Base-by-base conservation (phyloP, 2,797 vertebrate genomes). In the Myripristis murdjan region DNA sequence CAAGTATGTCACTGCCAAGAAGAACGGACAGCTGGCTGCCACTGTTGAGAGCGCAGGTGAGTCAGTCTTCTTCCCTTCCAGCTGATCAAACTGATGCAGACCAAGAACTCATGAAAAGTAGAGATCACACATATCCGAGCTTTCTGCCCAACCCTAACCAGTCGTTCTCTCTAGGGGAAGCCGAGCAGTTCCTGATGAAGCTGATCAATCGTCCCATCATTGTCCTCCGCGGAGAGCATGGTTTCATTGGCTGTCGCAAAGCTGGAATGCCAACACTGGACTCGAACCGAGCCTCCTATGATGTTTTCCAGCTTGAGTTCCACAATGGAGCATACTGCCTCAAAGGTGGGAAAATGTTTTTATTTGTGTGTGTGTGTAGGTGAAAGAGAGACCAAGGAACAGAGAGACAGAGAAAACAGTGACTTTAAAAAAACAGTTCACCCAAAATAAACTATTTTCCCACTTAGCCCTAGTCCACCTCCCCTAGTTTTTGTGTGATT, bases 131-230 rank as follows among this genome's bases (percentile, higher is more conserved):
- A 33, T 18, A 35, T 33, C 26, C n/a, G 52, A 35, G 26, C 26
- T 33, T 35, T 6, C 10, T 31, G 47, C 35, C 15, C 10, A 20
- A 37, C 10, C 1, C 47, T 68, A 28, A 70, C 31, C 23, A 57
- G 10, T 35, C 63, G 28, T 47, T 82, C 43, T 31, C 1, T 0
- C 0, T 72, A 99, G 98, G 95, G 0, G 97, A 98, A 74, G 94
- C 95, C 0, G 98, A 99, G 77, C 92, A 95, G 59, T 98, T 99
- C 16, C 89, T 98, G 83, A 95, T 99, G 96, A 99, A 98, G 88
- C 95, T 99, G 49, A 99, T 99, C 82, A 99, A 99, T 88, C 93
- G 98, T 15, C 98, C 98, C 6, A 94, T 99, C 84, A 98, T 99
- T 0, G 98, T 99, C 63, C 92, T 99, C 8, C 97, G 97, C 0